Percentiles rank a stretch among this genome's conserved stretches.
Conservation (phyloP, 1,140 invertebrate species). For the Drosophila littoralis region DNA sequence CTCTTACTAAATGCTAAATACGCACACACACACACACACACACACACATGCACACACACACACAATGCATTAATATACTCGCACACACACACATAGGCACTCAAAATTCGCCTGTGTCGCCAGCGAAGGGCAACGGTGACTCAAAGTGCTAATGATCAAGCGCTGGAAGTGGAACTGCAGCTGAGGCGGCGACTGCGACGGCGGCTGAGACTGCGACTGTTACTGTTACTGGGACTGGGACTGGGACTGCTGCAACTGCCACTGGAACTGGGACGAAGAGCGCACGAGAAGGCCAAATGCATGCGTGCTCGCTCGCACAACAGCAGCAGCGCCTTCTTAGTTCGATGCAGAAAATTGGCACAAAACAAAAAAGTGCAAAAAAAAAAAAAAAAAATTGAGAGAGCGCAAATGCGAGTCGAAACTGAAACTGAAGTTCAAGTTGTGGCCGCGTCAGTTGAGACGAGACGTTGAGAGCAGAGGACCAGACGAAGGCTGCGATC, state of each 20-base stretch:
- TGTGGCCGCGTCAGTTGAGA: conserved; percentile 3
- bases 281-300: conserved; percentile 24
- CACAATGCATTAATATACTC: neutral
- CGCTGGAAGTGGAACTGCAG: conserved; percentile 13
- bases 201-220: neutral
- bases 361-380: conserved; percentile 19
- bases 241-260: neutral
- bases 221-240: conserved; percentile 11
- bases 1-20: conserved; percentile 33
- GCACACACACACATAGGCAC: neutral
- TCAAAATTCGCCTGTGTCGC: conserved; percentile 20
- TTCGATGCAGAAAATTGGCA: conserved; percentile 25
- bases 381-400: neutral
- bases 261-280: conserved; percentile 33
- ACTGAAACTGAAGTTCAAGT: conserved; percentile 19
- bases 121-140: conserved; percentile 56
- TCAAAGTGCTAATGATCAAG: conserved; percentile 56
- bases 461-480: neutral
- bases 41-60: conserved; percentile 7
- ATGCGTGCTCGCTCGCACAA: conserved; percentile 3
- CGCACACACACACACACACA: conserved; percentile 8
- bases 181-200: conserved; percentile 1
- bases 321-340: neutral
- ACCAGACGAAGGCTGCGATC: conserved; percentile 10
- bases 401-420: neutral